Percentiles rank a stretch among this genome's conserved stretches.
These are phyloP conservation scores for Rhizomys pruinosus DNA, from an alignment of 2,113 vertebrate species.

Conservation along the genomic window DNA sequence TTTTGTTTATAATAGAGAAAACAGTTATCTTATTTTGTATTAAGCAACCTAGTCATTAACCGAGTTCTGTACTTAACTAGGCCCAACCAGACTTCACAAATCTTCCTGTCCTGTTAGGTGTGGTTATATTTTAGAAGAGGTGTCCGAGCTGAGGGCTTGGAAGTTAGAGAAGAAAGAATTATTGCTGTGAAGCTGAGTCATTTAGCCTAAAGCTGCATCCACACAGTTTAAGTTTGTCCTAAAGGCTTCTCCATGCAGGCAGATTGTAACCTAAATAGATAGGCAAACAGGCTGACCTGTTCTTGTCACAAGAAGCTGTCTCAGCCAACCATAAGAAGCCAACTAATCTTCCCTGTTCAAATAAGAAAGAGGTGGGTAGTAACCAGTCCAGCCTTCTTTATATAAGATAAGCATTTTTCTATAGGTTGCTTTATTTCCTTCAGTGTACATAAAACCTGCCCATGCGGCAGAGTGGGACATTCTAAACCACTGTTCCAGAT, in stretches of 20 bases:
- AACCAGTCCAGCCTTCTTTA: neutral
- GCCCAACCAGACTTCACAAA: constrained; percentile 20
- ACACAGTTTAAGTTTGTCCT: neutral
- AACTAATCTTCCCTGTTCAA: neutral
- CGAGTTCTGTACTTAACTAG: neutral
- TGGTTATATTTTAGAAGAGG: neutral
- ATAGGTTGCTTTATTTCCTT: neutral
- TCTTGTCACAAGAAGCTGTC: neutral
- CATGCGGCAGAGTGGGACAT: neutral
- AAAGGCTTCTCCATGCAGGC: neutral
- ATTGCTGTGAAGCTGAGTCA: neutral
- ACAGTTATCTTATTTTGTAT: constrained; percentile 16
- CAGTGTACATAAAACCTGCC: too few relatives aligned
- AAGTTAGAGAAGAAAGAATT: constrained; percentile 3
- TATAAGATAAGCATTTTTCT: neutral
- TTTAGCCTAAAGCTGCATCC: neutral
- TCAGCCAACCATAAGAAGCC: neutral
- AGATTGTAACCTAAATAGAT: neutral
- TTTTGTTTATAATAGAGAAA: constrained; percentile 1
- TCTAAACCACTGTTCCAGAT: neutral
- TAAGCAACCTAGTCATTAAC: neutral
- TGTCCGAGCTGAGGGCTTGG: neutral
- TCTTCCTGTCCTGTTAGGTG: neutral
- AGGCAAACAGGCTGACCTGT: neutral
- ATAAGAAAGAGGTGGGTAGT: neutral